Evolutionary conservation across 2,888 invertebrate genomes (phyloP).

Genomic region (Dione vanillae): DNA sequence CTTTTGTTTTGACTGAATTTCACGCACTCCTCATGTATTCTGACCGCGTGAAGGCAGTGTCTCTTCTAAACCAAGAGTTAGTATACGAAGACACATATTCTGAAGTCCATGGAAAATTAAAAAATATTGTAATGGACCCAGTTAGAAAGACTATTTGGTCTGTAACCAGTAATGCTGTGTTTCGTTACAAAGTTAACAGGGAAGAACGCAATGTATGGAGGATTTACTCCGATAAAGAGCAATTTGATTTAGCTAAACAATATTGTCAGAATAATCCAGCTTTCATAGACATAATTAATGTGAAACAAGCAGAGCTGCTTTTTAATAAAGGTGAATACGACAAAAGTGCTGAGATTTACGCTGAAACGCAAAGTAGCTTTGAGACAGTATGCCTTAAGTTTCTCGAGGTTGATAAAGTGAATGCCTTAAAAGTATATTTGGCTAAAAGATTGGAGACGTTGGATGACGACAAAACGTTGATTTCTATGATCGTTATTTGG

Average conservation of each 20-base stretch:
- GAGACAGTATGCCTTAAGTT: slow-evolving; percentile 98
- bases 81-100: slow-evolving; percentile 94
- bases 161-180: slow-evolving; percentile 92
- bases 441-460: slow-evolving; percentile 91
- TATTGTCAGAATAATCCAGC: slow-evolving; percentile 92
- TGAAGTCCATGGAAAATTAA: slow-evolving; percentile 90
- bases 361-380: slow-evolving; percentile 95
- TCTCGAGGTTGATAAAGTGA: slow-evolving; percentile 90
- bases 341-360: slow-evolving; percentile 93
- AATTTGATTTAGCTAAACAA: slow-evolving; percentile 94
- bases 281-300: slow-evolving; percentile 92
- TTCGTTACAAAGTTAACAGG: slow-evolving; percentile 91
- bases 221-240: slow-evolving; percentile 92
- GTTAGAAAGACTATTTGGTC: slow-evolving; percentile 93
- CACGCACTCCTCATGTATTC: slow-evolving; percentile 93
- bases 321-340: slow-evolving; percentile 91
- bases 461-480: slow-evolving; percentile 91
- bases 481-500: slow-evolving; percentile 97
- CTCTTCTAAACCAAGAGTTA: slow-evolving; percentile 92
- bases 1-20: slow-evolving; percentile 94
- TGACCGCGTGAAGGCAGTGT: slow-evolving; percentile 93
- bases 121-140: slow-evolving; percentile 92
- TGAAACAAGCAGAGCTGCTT: slow-evolving; percentile 94
- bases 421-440: slow-evolving; percentile 95
- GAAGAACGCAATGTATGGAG: slow-evolving; percentile 95